Conservation (phyloP, 2,113 vertebrate genomes). For the Rhabdomys dilectus region DNA sequence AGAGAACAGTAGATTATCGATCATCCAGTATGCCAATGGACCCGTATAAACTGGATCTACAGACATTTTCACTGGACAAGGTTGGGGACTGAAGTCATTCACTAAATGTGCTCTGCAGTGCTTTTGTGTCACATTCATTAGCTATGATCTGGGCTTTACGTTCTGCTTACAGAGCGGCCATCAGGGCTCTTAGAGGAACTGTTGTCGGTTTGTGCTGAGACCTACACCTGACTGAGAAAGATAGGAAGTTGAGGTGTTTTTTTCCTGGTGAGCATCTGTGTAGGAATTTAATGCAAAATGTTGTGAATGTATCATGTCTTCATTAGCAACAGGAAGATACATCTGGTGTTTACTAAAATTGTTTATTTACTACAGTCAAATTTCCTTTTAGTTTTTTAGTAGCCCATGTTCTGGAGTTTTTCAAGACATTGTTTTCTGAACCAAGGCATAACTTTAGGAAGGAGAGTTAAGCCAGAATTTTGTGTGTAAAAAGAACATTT, state of each 20-base stretch:
- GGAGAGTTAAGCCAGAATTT: conserved; percentile 56
- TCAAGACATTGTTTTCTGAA: conserved; percentile 54
- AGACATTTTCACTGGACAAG: conserved; percentile 71
- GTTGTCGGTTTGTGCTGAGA: not conserved
- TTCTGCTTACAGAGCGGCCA: not conserved
- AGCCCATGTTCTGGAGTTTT: conserved; percentile 66
- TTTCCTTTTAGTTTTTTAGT: conserved; percentile 64
- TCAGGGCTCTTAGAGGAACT: not conserved
- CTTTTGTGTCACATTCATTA: conserved; percentile 41
- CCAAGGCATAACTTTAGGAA: conserved; percentile 53
- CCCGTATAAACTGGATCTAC: conserved; percentile 67
- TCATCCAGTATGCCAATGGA: conserved; percentile 26
- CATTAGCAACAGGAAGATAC: conserved; percentile 66
- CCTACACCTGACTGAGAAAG: conserved; percentile 29
- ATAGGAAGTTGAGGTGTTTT: conserved; percentile 48
- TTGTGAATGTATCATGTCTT: conserved; percentile 78
- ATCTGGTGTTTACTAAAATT: conserved; percentile 74
- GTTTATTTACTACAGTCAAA: conserved; percentile 74
- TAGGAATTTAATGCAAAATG: conserved; percentile 49
- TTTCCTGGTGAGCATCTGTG: conserved; percentile 41
- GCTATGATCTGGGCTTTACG: not conserved
- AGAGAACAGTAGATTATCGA: not conserved
- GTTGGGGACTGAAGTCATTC: conserved; percentile 36
- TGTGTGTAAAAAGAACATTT: conserved; percentile 58
- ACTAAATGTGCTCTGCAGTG: conserved; percentile 47